Evolutionary conservation across 2,113 vertebrate genomes (phyloP).

Genomic region (Otis tarda): DNA sequence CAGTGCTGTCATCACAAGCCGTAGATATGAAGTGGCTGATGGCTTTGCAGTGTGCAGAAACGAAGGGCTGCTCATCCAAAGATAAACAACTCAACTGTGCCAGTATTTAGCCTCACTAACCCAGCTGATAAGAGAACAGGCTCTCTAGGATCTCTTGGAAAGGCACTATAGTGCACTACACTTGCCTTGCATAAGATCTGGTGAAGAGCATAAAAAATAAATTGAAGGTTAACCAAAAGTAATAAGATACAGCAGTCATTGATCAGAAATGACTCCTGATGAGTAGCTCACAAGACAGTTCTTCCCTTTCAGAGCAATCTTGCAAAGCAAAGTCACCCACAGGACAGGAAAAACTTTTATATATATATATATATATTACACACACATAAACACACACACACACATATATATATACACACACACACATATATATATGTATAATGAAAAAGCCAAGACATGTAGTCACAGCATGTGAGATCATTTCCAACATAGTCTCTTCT

Average conservation of each 20-base stretch:
- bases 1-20: not conserved
- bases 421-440: too few relatives aligned
- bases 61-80: not conserved
- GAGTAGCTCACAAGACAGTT: not conserved
- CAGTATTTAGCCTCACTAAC: not conserved
- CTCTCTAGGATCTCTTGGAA: not conserved
- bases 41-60: not conserved
- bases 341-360: not conserved
- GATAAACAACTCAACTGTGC: not conserved
- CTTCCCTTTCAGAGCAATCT: not conserved
- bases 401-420: too few relatives aligned
- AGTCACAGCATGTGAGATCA: not conserved
- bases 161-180: not conserved
- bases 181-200: not conserved
- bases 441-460: fast-evolving
- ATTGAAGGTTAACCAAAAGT: not conserved
- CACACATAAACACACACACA: too few relatives aligned
- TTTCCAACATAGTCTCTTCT: not conserved
- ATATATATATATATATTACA: too few relatives aligned
- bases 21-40: not conserved
- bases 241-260: fast-evolving
- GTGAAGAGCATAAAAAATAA: not conserved
- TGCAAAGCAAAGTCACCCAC: not conserved
- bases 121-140: not conserved
- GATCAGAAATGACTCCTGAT: not conserved